A percentile compares a stretch with the other conserved stretches of the same genome.
Evolutionary conservation across 2,113 vertebrate genomes (phyloP).

Genomic region (Perca schrenkii): DNA sequence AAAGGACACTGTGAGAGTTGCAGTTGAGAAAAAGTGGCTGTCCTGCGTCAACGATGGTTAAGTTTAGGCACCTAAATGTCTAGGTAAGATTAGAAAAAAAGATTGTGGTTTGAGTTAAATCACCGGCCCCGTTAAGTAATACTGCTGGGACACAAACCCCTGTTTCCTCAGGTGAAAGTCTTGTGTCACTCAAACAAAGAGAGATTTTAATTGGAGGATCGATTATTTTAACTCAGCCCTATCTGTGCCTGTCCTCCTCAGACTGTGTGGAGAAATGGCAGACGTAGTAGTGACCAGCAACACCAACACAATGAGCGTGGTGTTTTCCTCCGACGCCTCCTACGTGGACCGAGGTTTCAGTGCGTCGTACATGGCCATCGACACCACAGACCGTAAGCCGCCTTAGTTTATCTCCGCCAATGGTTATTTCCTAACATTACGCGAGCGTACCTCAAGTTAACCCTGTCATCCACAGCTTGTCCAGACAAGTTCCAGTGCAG

Average conservation of each 20-base stretch:
- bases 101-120: too few relatives aligned
- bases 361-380: constrained; percentile 86
- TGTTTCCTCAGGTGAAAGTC: too few relatives aligned
- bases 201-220: too few relatives aligned
- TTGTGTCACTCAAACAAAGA: too few relatives aligned
- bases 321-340: constrained; percentile 88
- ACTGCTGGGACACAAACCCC: too few relatives aligned
- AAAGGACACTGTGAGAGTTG: too few relatives aligned
- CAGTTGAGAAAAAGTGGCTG: too few relatives aligned
- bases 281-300: constrained; percentile 76
- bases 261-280: constrained; percentile 86
- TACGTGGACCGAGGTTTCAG: constrained; percentile 90
- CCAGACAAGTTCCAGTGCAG: constrained; percentile 88
- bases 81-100: too few relatives aligned
- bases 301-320: constrained; percentile 83
- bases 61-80: too few relatives aligned
- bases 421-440: neutral
- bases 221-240: neutral
- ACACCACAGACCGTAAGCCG: constrained; percentile 88
- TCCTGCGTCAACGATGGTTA: too few relatives aligned
- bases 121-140: too few relatives aligned
- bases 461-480: constrained; percentile 84
- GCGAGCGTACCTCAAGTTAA: neutral
- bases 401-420: neutral
- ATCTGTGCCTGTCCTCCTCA: constrained; percentile 59